These are phyloP conservation scores for cattle (Bos taurus) DNA, from an alignment of 2,113 vertebrate genomes.

Conservation along the genomic window ARS-UCD2.0 NC_037339.1:32676001-32676500, in stretches of 20 bases:
- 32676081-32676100: too few relatives aligned
- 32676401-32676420: neutral
- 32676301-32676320: neutral
- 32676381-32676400: neutral
- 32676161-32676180: neutral
- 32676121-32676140: too few relatives aligned
- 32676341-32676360: neutral
- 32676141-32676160: neutral
- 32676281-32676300: neutral
- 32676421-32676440: neutral
- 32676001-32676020: too few relatives aligned
- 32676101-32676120: too few relatives aligned
- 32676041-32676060: too few relatives aligned
- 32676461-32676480: neutral
- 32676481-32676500: neutral
- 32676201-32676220: neutral
- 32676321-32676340: neutral
- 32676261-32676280: neutral
- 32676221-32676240: neutral
- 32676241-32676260: neutral
- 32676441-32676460: too few relatives aligned
- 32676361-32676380: neutral
- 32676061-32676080: too few relatives aligned
- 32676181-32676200: neutral
- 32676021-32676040: too few relatives aligned